phyloP scores from a whole-genome alignment of 2,888 invertebrate genomes.

The Tineola bisselliella region DNA sequence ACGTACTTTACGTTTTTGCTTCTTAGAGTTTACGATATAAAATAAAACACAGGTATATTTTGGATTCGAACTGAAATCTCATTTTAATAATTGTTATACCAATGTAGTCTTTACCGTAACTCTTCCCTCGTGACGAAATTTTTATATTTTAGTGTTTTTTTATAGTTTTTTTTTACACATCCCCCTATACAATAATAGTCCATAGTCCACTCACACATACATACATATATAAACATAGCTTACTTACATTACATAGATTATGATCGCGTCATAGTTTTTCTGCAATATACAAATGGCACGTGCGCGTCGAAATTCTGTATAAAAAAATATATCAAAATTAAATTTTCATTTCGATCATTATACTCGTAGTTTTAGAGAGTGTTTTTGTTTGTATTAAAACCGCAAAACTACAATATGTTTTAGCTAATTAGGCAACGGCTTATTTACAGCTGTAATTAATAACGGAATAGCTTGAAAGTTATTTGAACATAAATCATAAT shows the following conservation, averaged over 20 bases:
- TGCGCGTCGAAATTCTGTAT: too few species aligned
- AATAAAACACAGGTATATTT: too few species aligned
- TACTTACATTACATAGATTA: background rate
- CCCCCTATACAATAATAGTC: background rate
- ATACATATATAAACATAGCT: background rate
- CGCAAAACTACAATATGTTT: constrained; percentile 1
- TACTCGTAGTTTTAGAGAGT: background rate
- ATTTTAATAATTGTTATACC: background rate
- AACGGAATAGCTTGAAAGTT: background rate
- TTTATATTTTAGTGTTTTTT: background rate
- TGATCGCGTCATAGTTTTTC: too few species aligned
- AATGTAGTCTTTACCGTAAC: background rate
- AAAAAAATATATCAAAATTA: too few species aligned
- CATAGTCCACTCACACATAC: background rate
- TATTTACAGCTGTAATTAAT: background rate
- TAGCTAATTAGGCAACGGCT: background rate
- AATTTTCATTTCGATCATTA: background rate
- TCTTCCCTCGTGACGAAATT: background rate
- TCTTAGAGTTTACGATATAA: too few species aligned
- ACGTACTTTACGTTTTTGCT: too few species aligned
- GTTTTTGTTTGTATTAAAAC: background rate
- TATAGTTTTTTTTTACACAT: background rate
- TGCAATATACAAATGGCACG: too few species aligned
- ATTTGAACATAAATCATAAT: background rate
- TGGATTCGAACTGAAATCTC: too few species aligned